Percentiles rank a stretch among this genome's conserved stretches.
Evolutionary conservation across 2,888 invertebrate genomes (phyloP).

Genomic region (Himalopsyche tibetana): DNA sequence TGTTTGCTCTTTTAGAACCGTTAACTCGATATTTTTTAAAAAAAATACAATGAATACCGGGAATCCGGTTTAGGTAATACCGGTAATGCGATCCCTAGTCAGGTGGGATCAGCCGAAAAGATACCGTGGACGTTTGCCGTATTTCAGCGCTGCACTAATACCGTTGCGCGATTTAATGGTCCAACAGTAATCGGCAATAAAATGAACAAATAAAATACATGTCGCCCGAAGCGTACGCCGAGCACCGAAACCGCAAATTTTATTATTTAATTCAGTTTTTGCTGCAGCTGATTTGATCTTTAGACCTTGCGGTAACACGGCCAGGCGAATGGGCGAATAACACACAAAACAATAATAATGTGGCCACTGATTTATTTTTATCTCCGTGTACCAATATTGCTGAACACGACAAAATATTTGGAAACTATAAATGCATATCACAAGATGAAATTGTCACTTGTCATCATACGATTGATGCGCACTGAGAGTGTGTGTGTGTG

Average conservation of each 20-base stretch:
- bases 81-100: too few species aligned
- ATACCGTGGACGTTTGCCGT: not conserved
- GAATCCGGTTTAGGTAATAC: too few species aligned
- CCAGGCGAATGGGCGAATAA: conserved; percentile 22
- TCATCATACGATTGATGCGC: too few species aligned
- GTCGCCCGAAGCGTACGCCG: not conserved
- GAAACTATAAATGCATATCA: too few species aligned
- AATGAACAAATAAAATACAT: conserved; percentile 40
- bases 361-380: not conserved
- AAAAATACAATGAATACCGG: too few species aligned
- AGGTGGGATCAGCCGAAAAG: conserved; percentile 1
- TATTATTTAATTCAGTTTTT: conserved; percentile 37
- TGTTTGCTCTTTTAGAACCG: too few species aligned
- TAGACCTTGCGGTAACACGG: conserved; percentile 32
- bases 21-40: too few species aligned
- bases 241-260: conserved; percentile 32
- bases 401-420: too few species aligned
- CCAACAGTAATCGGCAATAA: conserved; percentile 40
- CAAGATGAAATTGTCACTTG: too few species aligned
- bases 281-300: conserved; percentile 29
- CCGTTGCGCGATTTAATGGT: conserved; percentile 32
- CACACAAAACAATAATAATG: not conserved
- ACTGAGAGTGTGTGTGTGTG: too few species aligned
- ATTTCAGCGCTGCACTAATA: conserved; percentile 28
- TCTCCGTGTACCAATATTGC: too few species aligned